These are phyloP conservation scores for Poecilobothrus nobilitatus DNA, from an alignment of 2,888 invertebrate genomes.

Conservation along the genomic window DNA sequence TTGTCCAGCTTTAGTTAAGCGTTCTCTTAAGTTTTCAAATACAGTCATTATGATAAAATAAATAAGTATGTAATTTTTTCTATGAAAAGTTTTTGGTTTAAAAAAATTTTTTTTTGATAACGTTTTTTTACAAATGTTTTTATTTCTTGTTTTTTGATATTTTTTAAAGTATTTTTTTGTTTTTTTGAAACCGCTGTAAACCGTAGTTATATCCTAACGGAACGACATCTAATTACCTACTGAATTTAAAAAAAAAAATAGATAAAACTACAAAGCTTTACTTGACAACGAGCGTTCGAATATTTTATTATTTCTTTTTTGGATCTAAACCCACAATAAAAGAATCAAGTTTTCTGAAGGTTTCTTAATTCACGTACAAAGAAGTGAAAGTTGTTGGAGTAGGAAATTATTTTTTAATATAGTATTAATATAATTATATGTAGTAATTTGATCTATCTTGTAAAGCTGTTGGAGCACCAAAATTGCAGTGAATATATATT, in stretches of 20 bases:
- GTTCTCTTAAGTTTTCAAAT: slow-evolving; percentile 47
- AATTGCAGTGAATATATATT: not conserved
- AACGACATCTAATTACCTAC: slow-evolving; percentile 1
- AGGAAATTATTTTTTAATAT: not conserved
- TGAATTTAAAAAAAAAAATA: not conserved
- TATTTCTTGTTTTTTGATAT: not conserved
- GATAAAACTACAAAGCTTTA: slow-evolving; percentile 1
- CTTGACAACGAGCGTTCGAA: not conserved
- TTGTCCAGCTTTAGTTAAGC: slow-evolving; percentile 59
- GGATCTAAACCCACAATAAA: not conserved
- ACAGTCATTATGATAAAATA: slow-evolving; percentile 44
- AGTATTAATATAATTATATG: not conserved
- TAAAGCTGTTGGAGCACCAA: not conserved
- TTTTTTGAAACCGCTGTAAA: not conserved
- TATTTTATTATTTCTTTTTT: not conserved
- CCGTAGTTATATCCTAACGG: slow-evolving; percentile 1
- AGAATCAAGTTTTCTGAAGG: slow-evolving; percentile 6
- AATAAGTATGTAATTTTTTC: slow-evolving; percentile 7
- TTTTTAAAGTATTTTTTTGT: not conserved
- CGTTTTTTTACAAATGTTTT: not conserved
- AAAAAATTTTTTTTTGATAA: slow-evolving; percentile 13
- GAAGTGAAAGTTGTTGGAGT: slow-evolving; percentile 6
- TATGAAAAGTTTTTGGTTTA: slow-evolving; percentile 11
- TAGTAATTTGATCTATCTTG: not conserved
- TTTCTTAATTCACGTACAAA: not conserved